These are phyloP conservation scores for Steinernema khuongi DNA, from an alignment of 1,140 invertebrate species.

Conservation along the genomic window DNA sequence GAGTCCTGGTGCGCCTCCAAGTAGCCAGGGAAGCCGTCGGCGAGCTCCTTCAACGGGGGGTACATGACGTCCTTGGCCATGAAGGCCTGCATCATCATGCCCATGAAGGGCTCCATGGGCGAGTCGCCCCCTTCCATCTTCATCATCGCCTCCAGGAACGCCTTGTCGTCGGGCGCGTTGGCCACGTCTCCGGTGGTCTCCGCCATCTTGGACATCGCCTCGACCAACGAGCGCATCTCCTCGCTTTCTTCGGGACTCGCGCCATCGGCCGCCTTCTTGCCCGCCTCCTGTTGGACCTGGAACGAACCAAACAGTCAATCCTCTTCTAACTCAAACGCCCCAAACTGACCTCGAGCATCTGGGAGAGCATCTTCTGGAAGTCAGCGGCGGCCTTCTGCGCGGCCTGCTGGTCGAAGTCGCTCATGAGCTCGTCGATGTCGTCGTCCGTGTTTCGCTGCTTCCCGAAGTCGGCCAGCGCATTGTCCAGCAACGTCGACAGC, in stretches of 20 bases:
- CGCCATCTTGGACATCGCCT: neutral
- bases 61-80: constrained; percentile 39
- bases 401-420: constrained; percentile 25
- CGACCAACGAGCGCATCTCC: constrained; percentile 14
- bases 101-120: constrained; percentile 39
- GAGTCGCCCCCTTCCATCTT: constrained; percentile 23
- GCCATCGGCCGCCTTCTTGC: constrained; percentile 20
- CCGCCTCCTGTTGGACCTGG: neutral
- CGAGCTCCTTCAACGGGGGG: constrained; percentile 37
- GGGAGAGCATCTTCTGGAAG: constrained; percentile 37
- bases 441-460: constrained; percentile 33
- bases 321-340: too few relatives aligned
- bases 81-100: constrained; percentile 38
- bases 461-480: neutral
- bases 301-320: neutral
- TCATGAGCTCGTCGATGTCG: constrained; percentile 35
- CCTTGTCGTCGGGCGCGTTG: neutral
- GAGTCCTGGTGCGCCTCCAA: constrained; percentile 25
- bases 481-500: neutral
- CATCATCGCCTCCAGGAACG: constrained; percentile 21
- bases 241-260: constrained; percentile 17
- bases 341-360: constrained; percentile 28
- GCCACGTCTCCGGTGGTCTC: constrained; percentile 10
- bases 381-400: constrained; percentile 36
- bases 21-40: constrained; percentile 31